Percentiles rank a stretch among this genome's conserved stretches.
Evolutionary conservation across 35 echinoderm and acorn worm genomes (phyloP).

Genomic region (Ptychodera flava): DNA sequence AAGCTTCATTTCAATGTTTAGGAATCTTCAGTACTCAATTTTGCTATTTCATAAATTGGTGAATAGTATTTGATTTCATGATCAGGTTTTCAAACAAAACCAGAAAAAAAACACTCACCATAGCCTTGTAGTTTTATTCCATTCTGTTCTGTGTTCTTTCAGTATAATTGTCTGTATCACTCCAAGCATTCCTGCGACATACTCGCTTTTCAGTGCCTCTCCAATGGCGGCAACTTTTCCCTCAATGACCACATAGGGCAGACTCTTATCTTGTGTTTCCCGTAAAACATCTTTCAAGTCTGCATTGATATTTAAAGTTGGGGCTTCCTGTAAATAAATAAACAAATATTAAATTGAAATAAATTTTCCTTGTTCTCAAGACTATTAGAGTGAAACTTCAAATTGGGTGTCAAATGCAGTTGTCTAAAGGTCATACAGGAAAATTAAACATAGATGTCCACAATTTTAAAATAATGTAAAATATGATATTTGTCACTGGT

Average conservation of each 20-base stretch:
- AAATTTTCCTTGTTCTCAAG: too few relatives aligned
- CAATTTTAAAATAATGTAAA: too few relatives aligned
- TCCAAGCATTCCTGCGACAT: slow-evolving; percentile 61
- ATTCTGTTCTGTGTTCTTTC: slow-evolving; percentile 92
- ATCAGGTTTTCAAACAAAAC: not conserved
- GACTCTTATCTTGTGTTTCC: slow-evolving; percentile 49
- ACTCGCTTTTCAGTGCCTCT: slow-evolving; percentile 48
- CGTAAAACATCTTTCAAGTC: slow-evolving; percentile 43
- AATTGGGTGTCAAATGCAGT: too few relatives aligned
- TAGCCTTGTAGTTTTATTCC: slow-evolving; percentile 83
- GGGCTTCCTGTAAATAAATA: slow-evolving; percentile 71
- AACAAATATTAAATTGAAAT: too few relatives aligned
- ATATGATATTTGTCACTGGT: too few relatives aligned
- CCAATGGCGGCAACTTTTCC: slow-evolving; percentile 51
- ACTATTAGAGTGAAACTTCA: too few relatives aligned
- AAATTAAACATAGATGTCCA: too few relatives aligned
- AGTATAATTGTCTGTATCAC: slow-evolving; percentile 77
- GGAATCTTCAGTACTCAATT: too few relatives aligned
- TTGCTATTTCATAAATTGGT: too few relatives aligned
- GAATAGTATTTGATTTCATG: too few relatives aligned
- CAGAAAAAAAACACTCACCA: slow-evolving; percentile 38
- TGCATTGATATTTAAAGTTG: slow-evolving; percentile 45
- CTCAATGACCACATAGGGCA: slow-evolving; percentile 91
- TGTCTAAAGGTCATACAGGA: too few relatives aligned
- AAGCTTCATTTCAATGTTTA: too few relatives aligned